Evolutionary conservation across 1,140 invertebrate species (phyloP), one percentile per base, ranked within the genome.

Genomic region (Drosophila mauritiana): DNA sequence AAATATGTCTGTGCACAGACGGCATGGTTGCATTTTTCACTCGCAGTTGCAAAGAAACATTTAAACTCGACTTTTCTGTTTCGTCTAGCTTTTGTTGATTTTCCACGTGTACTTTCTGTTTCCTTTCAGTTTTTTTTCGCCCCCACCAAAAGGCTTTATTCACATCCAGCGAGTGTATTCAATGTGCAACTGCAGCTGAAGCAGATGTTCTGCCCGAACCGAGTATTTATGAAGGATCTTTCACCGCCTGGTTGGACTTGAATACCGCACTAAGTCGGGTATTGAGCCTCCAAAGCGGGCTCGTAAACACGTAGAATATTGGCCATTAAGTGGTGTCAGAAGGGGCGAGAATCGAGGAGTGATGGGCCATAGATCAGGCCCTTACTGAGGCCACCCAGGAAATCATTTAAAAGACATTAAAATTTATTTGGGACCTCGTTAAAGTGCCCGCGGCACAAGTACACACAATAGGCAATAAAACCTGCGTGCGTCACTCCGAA

Each of bases 341-440:
- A 27, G 1, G 27, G 27, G 0, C 2, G 27, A 31, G 27, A 31
- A 17, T n/a, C 39, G 36, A 27, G 59, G 10, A 25, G 20, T 58
- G 53, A 65, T 31, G 25, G 53, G 62, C 64, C 69, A 80, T 82
- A 74, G 84, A 88, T 86, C 70, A 83, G 62, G 75, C 52, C 69
- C 53, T 58, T 82, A 59, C 52, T 42, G 51, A 56, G 40, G 75
- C 70, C 46, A 70, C 27, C 61, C 58, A 76, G 75, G 62, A 78
- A 89, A 84, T 84, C 77, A 89, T 89, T 88, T 74, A 84, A 83
- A 83, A 84, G 77, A 70, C 84, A 89, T 89, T 89, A 84, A 84
- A 89, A 89, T 89, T 79, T 82, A 88, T 88, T 89, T 73, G 64
- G 73, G 84, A 59, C 79, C 70, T 86, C 83, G 83, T 86, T 86